Evolutionary conservation across 2,113 vertebrate genomes (phyloP).

Genomic region (Cervus canadensis): DNA sequence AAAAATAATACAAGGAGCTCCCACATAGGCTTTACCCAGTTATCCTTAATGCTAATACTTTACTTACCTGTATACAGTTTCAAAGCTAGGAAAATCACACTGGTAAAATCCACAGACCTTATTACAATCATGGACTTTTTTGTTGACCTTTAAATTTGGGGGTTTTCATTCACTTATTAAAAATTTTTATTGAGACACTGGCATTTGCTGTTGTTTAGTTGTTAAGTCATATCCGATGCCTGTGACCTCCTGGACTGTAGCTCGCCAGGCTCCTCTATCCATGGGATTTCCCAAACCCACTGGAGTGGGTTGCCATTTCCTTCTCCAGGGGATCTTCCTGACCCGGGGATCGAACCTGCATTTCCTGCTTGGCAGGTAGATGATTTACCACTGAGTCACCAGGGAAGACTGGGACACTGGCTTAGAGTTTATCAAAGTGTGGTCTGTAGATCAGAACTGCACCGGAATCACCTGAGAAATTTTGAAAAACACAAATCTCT

Average conservation of each 20-base stretch:
- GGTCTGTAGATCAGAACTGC: not conserved
- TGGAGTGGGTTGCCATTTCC: not conserved
- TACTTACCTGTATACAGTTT: not conserved
- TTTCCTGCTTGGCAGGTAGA: not conserved
- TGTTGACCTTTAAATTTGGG: not conserved
- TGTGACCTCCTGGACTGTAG: not conserved
- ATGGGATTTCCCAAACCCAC: not conserved
- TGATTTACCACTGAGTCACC: not conserved
- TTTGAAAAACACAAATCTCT: not conserved
- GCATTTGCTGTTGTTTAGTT: not conserved
- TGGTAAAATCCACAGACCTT: not conserved
- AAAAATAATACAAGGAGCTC: not conserved
- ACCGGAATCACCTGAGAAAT: not conserved
- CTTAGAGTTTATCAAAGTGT: not conserved
- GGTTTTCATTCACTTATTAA: constrained; percentile 1
- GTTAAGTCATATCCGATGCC: not conserved
- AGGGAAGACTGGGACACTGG: not conserved
- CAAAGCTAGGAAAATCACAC: not conserved
- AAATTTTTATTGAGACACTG: not conserved
- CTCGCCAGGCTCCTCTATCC: not conserved
- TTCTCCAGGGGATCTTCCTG: not conserved
- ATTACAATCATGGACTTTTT: not conserved
- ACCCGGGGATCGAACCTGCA: not conserved
- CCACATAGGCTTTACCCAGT: not conserved
- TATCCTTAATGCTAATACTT: not conserved